phyloP scores from a whole-genome alignment of 2,113 vertebrate species.

The Lontra canadensis region DNA sequence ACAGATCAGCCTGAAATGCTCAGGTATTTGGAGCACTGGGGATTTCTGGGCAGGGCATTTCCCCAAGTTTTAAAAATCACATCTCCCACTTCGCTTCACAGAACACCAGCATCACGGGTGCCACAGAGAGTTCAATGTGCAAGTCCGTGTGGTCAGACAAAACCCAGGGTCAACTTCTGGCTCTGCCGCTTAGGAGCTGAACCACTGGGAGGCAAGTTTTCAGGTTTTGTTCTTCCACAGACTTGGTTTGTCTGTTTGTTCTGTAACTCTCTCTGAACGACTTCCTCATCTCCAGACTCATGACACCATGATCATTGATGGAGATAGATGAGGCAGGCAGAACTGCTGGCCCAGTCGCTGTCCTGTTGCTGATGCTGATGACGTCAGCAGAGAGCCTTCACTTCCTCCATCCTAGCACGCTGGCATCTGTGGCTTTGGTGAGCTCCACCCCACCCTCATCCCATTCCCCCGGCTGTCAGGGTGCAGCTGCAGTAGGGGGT shows the following conservation, averaged over 20 bases:
- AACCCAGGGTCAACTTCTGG: background rate
- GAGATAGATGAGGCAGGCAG: background rate
- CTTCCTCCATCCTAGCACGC: fast-evolving
- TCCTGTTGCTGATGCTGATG: background rate
- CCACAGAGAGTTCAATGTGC: fast-evolving
- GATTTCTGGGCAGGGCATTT: background rate
- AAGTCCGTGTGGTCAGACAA: background rate
- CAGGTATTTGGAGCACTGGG: background rate
- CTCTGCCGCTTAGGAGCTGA: background rate
- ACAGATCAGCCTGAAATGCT: background rate
- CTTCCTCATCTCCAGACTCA: background rate
- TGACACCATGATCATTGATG: background rate
- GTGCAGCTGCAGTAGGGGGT: fast-evolving
- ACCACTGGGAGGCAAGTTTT: background rate
- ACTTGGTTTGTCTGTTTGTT: background rate
- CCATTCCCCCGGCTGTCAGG: background rate
- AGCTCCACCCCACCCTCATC: fast-evolving
- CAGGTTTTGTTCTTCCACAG: fast-evolving
- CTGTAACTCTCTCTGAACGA: background rate
- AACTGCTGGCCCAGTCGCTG: fast-evolving
- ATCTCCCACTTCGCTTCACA: background rate
- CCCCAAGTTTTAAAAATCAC: background rate
- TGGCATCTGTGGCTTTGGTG: fast-evolving
- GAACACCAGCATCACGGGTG: fast-evolving
- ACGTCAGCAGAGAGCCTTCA: fast-evolving